Evolutionary conservation across 2,797 vertebrate species (phyloP), one percentile per base, ranked within the genome.

Genomic region (Yasuhikotakia modesta): DNA sequence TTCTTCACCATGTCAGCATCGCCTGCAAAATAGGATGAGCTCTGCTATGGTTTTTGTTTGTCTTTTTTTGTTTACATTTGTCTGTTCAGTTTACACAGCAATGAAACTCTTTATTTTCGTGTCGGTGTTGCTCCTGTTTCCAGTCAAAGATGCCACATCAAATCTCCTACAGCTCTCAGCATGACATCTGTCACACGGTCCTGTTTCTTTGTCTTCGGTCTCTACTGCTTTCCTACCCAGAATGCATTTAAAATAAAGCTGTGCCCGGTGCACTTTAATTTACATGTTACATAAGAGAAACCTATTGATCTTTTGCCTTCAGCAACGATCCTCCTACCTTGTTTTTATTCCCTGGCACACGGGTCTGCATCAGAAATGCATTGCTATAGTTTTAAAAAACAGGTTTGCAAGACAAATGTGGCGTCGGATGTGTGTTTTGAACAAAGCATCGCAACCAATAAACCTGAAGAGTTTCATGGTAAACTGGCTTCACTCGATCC

Each of bases 271-370:
- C 66, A 79, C 53, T 83, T 77, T 53, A 57, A 86, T 85, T 82
- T 77, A 79, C 70, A 79, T 67, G 55, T 87, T 88, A 84, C 82
- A 83, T 86, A 87, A 88, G 71, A 57, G 22, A 19, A 50, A 78
- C 64, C 82, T 86, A 75, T 80, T 79, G 82, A 83, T 84, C 78
- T 65, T 79, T 81, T 70, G 57, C 79, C 75, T 85, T 73, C 65
- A 67, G 63, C 60, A 69, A 87, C 70, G 35, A 66, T 75, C 35
- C 70, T 46, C 65, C 80, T 61, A 80, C 80, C 76, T 61, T 43
- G 11, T 43, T 43, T 39, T 32, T 72, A 73, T 43, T 39, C 85
- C 57, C 60, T 72, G 68, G 30, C 72, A 19, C 71, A 46, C 68
- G 55, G 43, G n/a, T n/a, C 52, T 27, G 12, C 72, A 27, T 52